Conservation (phyloP, 2,797 vertebrate species). For the Sparus aurata region DNA sequence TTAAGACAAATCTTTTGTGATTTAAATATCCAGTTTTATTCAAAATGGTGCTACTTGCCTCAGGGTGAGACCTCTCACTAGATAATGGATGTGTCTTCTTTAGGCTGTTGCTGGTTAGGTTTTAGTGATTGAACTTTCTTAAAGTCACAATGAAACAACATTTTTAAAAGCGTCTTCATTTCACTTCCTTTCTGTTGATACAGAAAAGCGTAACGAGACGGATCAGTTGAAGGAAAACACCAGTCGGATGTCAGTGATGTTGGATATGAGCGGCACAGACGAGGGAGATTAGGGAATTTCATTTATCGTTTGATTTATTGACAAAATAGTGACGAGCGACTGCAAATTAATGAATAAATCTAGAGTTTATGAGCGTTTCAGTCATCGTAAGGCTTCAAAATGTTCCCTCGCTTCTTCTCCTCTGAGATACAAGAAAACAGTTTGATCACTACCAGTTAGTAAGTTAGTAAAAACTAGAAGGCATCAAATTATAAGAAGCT, state of each 20-base stretch:
- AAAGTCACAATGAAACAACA: slow-evolving; percentile 32
- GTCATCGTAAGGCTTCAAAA: not conserved
- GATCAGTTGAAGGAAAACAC: not conserved
- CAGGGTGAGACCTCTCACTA: slow-evolving; percentile 35
- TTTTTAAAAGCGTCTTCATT: not conserved
- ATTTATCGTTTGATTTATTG: not conserved
- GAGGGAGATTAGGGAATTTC: not conserved
- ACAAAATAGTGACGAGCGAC: not conserved
- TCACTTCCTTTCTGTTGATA: not conserved
- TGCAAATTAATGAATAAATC: no score
- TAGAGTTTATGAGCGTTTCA: no score
- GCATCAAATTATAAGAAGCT: no score
- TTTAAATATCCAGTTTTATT: slow-evolving; percentile 41
- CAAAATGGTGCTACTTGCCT: slow-evolving; percentile 72
- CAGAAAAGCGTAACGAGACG: not conserved
- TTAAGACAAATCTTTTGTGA: slow-evolving; percentile 37
- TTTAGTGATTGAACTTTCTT: slow-evolving; percentile 19
- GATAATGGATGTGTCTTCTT: slow-evolving; percentile 1
- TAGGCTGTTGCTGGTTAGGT: slow-evolving; percentile 21
- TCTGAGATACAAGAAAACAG: no score
- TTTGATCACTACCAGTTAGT: no score
- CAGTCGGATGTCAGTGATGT: not conserved
- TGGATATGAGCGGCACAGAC: not conserved
- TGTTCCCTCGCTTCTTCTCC: not conserved
- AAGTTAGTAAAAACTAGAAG: no score